Percentiles rank a stretch among this genome's conserved stretches.
phyloP scores from a whole-genome alignment of 2,113 vertebrate species.

The Silurus meridionalis region DNA sequence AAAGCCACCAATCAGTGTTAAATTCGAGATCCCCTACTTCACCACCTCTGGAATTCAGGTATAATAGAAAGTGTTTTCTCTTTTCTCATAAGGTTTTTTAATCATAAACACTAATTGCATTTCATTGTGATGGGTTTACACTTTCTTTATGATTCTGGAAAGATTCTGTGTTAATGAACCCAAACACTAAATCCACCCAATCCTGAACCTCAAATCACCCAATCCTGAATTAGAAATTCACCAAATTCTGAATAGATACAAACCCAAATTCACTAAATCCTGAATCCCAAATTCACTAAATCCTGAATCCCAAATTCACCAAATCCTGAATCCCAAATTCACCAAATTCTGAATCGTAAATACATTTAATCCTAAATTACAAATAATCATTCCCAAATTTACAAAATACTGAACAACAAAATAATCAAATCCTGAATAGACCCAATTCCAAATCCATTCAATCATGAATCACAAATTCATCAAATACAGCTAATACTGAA shows the following conservation, averaged over 20 bases:
- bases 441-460: no score
- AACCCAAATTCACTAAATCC: neutral
- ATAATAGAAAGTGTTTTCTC: neutral
- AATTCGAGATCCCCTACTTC: constrained; percentile 98
- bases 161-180: neutral
- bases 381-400: neutral
- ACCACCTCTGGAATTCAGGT: constrained; percentile 99
- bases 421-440: no score
- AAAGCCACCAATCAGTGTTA: constrained; percentile 95
- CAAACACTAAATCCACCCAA: no score
- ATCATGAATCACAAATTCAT: no score
- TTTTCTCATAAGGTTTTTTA: no score
- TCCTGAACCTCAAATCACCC: neutral
- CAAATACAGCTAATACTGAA: no score
- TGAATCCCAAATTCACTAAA: neutral
- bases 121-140: neutral
- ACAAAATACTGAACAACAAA: no score
- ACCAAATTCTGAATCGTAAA: no score
- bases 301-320: neutral
- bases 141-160: neutral
- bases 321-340: neutral
- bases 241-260: no score
- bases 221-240: no score
- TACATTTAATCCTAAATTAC: neutral
- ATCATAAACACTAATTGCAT: neutral